Percentiles rank a stretch among this genome's conserved stretches.
Evolutionary conservation across 2,113 vertebrate species (phyloP).

Genomic region (Mohoua ochrocephala): DNA sequence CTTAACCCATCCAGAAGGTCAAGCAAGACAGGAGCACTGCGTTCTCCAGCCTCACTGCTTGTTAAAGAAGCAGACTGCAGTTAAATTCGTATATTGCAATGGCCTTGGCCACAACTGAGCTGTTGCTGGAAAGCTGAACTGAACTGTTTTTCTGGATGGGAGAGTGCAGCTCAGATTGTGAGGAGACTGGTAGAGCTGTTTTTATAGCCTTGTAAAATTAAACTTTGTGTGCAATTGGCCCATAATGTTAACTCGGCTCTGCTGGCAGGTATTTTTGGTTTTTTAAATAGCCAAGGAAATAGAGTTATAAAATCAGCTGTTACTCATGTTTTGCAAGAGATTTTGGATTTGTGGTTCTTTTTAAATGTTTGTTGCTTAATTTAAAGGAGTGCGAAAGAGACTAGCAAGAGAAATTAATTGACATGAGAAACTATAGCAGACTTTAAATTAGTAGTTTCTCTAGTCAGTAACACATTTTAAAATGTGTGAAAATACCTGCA

Average conservation of each 20-base stretch:
- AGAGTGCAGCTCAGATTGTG: background rate
- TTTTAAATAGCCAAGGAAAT: background rate
- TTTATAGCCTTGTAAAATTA: constrained; percentile 8
- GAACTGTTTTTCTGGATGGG: background rate
- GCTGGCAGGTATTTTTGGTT: background rate
- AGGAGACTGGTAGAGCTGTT: background rate
- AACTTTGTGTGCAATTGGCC: background rate
- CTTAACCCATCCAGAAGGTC: background rate
- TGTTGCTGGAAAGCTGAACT: background rate
- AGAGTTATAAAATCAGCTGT: background rate
- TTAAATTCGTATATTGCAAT: background rate
- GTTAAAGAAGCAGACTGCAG: background rate
- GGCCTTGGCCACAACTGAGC: background rate
- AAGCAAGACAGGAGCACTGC: background rate
- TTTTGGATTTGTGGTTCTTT: background rate
- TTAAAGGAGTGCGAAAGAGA: constrained; percentile 14
- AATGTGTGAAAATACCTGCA: constrained; percentile 22
- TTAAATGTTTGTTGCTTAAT: background rate
- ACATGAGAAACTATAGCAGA: background rate
- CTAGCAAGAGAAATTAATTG: background rate
- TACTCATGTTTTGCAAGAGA: background rate
- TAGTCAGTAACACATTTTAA: constrained; percentile 1
- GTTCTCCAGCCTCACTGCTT: background rate
- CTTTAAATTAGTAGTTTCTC: constrained; percentile 5
- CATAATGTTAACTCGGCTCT: background rate